Evolutionary conservation across 2,113 vertebrate species (phyloP).

Genomic region (cattle (Bos taurus)): DNA sequence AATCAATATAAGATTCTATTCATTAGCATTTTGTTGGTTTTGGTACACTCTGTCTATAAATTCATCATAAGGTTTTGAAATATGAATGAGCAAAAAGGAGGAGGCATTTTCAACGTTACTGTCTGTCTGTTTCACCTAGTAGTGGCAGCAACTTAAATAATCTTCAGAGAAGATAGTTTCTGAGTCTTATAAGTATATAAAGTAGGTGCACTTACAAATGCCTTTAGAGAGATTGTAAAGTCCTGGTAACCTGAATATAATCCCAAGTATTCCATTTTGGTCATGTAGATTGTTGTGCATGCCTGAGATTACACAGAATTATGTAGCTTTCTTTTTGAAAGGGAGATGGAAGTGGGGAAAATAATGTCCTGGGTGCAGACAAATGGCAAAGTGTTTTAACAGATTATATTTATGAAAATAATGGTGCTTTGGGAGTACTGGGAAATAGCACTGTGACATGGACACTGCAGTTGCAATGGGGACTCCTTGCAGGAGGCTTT

Average conservation of each 20-base stretch:
- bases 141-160: neutral
- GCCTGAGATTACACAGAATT: neutral
- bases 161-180: neutral
- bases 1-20: neutral
- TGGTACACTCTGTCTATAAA: neutral
- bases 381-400: neutral
- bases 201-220: neutral
- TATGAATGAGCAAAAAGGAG: neutral
- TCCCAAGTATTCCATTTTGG: neutral
- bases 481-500: neutral
- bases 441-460: neutral
- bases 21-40: neutral
- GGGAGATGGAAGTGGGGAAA: neutral
- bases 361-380: neutral
- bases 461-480: neutral
- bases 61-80: neutral
- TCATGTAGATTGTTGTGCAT: neutral
- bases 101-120: neutral
- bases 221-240: neutral
- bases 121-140: neutral
- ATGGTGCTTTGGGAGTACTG: neutral
- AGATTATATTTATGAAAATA: neutral
- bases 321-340: neutral
- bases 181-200: neutral
- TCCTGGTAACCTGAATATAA: neutral